Evolutionary conservation across 2,113 vertebrate genomes (phyloP).

Genomic region (Lophotis ruficrista): DNA sequence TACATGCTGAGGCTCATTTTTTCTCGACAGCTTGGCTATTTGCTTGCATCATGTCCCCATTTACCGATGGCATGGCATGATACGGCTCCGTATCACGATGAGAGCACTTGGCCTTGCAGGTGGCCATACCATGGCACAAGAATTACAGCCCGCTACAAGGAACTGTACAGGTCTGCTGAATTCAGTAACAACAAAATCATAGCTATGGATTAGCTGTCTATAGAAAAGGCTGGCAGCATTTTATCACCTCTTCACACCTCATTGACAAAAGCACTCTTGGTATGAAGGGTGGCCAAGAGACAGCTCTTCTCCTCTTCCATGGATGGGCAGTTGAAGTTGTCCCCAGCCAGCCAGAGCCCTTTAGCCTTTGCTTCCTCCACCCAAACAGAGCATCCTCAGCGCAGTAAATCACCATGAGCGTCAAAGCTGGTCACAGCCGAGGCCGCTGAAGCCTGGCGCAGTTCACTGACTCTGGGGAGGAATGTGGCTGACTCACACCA

Average conservation of each 20-base stretch:
- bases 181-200: conserved; percentile 10
- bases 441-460: fast-evolving
- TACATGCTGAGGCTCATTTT: not conserved
- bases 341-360: not conserved
- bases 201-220: conserved; percentile 29
- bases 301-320: not conserved
- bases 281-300: not conserved
- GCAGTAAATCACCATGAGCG: not conserved
- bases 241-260: not conserved
- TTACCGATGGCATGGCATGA: not conserved
- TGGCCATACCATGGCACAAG: not conserved
- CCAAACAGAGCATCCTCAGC: not conserved
- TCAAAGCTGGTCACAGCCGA: not conserved
- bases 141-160: not conserved
- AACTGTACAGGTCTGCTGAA: fast-evolving
- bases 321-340: not conserved
- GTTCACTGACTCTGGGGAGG: not conserved
- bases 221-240: not conserved
- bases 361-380: not conserved
- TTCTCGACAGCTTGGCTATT: not conserved
- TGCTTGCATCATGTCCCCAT: not conserved
- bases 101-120: not conserved
- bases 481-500: conserved; percentile 24
- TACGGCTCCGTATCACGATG: fast-evolving
- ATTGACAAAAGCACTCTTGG: not conserved